These are phyloP conservation scores for Lepidocyrtinus sp. DNA, from an alignment of 2,888 invertebrate species.

Conservation along the genomic window DNA sequence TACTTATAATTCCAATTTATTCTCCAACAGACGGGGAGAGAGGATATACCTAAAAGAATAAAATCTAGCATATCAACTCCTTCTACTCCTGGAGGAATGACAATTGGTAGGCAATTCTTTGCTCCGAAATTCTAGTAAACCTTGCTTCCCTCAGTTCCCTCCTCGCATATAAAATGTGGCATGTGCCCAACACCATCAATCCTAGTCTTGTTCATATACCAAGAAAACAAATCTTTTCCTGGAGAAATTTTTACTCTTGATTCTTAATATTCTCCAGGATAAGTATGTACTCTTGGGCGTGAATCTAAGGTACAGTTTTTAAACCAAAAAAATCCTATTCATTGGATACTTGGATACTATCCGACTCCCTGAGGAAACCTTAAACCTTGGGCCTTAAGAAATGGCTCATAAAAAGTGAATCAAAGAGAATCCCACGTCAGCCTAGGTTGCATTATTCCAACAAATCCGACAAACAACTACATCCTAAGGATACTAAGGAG, in stretches of 20 bases:
- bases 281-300: neutral
- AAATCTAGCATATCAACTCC: too few species aligned
- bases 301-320: neutral
- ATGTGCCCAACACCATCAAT: constrained; percentile 60
- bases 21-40: too few species aligned
- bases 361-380: constrained; percentile 52
- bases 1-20: too few species aligned
- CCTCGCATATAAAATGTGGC: constrained; percentile 60
- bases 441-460: constrained; percentile 13
- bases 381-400: constrained; percentile 55
- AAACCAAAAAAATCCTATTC: constrained; percentile 51
- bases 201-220: neutral
- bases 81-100: constrained; percentile 25
- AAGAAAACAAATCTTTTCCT: neutral
- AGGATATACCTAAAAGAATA: too few species aligned
- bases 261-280: neutral
- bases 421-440: neutral
- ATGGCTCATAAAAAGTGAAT: constrained; percentile 55
- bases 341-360: constrained; percentile 61
- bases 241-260: neutral
- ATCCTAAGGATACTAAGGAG: too few species aligned
- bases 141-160: too few species aligned
- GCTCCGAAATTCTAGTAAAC: constrained; percentile 42
- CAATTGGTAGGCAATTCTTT: constrained; percentile 55
- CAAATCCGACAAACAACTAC: constrained; percentile 22